Percentiles rank a stretch among this genome's conserved stretches.
phyloP scores from a whole-genome alignment of 2,113 vertebrate species.

The Astatoreochromis straeleni region DNA sequence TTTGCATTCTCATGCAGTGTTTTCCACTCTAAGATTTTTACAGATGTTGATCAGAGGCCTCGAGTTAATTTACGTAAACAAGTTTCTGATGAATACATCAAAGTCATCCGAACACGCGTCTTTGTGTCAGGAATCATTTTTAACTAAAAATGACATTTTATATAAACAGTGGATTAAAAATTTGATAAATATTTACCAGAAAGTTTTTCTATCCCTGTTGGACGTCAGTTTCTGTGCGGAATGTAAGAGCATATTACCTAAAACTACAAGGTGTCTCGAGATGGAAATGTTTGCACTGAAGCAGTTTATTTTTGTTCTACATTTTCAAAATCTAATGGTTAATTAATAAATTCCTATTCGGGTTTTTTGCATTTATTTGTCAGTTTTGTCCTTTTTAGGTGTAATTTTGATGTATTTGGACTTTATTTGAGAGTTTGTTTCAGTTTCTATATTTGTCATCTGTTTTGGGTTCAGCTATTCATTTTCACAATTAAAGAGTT shows the following conservation, averaged over 20 bases:
- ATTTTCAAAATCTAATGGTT: background rate
- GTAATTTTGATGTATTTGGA: background rate
- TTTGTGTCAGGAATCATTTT: background rate
- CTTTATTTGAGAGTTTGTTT: background rate
- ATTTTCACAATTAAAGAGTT: background rate
- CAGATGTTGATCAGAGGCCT: background rate
- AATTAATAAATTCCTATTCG: accelerated
- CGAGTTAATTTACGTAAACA: background rate
- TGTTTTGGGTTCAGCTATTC: background rate
- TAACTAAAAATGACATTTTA: background rate
- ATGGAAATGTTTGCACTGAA: background rate
- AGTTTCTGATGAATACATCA: background rate
- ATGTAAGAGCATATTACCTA: background rate
- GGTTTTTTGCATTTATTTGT: background rate
- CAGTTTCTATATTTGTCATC: background rate
- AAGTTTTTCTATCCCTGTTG: background rate
- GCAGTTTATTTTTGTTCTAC: background rate
- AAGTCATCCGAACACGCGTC: background rate
- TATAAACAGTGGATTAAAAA: background rate
- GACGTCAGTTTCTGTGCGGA: background rate
- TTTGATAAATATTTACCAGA: background rate
- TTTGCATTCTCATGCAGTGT: background rate
- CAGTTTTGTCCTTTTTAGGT: background rate
- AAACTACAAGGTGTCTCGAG: accelerated
- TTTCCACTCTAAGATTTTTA: background rate